These are phyloP conservation scores for Clinocottus analis DNA, from an alignment of 2,113 vertebrate genomes.

Conservation along the genomic window DNA sequence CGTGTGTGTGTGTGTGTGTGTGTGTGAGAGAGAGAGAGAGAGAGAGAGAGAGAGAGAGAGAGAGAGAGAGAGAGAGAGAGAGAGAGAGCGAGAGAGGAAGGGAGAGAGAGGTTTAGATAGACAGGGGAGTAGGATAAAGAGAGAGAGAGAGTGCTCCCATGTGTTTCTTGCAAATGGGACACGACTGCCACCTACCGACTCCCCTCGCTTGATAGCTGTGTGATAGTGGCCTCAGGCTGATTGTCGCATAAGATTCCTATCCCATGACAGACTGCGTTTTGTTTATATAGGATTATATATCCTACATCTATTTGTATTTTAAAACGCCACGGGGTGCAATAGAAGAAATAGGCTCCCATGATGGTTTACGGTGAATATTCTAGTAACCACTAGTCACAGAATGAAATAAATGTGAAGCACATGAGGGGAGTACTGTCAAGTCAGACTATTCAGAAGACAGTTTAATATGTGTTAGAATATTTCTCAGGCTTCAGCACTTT, in stretches of 20 bases:
- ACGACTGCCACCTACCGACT: constrained; percentile 93
- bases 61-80: background rate
- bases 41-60: constrained; percentile 17
- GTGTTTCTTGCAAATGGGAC: constrained; percentile 78
- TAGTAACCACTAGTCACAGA: background rate
- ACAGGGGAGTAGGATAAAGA: constrained; percentile 23
- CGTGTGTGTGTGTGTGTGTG: background rate
- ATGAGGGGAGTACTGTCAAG: constrained; percentile 15
- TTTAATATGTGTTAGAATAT: constrained; percentile 39
- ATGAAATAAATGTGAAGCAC: constrained; percentile 6
- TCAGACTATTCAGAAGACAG: constrained; percentile 40
- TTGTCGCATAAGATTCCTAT: constrained; percentile 59
- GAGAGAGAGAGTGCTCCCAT: constrained; percentile 55
- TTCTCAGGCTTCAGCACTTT: constrained; percentile 45
- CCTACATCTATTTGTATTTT: constrained; percentile 46
- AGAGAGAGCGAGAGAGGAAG: constrained; percentile 1
- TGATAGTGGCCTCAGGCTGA: constrained; percentile 58
- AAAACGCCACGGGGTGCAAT: constrained; percentile 14
- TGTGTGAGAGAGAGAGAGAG: background rate
- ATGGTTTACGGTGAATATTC: constrained; percentile 6
- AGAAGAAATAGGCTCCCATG: background rate
- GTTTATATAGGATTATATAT: constrained; percentile 45
- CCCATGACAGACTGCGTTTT: constrained; percentile 54
- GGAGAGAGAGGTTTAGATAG: constrained; percentile 26
- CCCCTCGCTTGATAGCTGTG: constrained; percentile 12